Conservation (phyloP, 2,113 vertebrate species). For the Meles meles region DNA sequence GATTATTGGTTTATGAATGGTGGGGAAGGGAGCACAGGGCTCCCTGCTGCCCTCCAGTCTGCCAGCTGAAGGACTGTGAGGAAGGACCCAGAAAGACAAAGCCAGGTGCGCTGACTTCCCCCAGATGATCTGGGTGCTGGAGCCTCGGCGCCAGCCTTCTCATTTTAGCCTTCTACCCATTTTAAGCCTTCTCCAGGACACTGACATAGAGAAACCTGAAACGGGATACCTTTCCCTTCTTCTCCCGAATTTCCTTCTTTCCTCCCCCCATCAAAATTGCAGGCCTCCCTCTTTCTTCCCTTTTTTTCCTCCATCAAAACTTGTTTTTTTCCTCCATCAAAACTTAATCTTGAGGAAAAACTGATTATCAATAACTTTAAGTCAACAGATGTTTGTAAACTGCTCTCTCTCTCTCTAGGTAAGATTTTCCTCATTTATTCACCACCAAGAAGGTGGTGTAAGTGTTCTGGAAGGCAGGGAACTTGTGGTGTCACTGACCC, state of each 20-base stretch:
- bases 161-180: too few relatives aligned
- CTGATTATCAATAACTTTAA: background rate
- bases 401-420: background rate
- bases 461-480: background rate
- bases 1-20: background rate
- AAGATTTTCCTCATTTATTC: background rate
- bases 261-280: background rate
- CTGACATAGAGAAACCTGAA: background rate
- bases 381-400: background rate
- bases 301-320: background rate
- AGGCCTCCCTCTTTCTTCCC: too few relatives aligned
- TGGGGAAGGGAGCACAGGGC: background rate
- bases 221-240: fast-evolving
- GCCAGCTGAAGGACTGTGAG: background rate
- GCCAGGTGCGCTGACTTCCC: background rate
- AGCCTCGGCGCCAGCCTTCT: fast-evolving
- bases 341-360: background rate
- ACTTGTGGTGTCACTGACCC: background rate
- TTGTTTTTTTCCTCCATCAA: background rate
- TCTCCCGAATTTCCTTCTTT: background rate
- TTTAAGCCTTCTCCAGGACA: background rate
- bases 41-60: too few relatives aligned
- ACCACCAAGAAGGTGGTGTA: background rate
- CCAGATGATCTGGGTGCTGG: too few relatives aligned
- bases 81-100: background rate